Evolutionary conservation across 2,797 vertebrate species (phyloP).

Genomic region (Phalloptychus januarius): DNA sequence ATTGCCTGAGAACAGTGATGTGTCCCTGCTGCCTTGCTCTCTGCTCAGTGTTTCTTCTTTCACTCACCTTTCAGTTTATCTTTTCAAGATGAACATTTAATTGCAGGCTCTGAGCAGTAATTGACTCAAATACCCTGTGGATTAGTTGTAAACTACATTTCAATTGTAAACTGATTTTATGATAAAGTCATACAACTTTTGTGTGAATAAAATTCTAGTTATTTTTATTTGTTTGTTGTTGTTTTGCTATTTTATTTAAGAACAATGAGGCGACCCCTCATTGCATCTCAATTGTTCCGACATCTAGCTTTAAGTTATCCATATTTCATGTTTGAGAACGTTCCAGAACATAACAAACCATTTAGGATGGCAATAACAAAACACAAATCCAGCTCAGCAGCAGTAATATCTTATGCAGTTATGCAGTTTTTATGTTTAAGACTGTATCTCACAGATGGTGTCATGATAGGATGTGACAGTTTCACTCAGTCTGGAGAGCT

Average conservation of each 20-base stretch:
- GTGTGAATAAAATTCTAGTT: neutral
- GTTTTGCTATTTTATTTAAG: conserved; percentile 3
- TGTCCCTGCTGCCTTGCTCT: conserved; percentile 35
- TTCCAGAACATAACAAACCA: neutral
- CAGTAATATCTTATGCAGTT: conserved; percentile 4
- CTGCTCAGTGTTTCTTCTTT: conserved; percentile 36
- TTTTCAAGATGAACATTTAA: conserved; percentile 31
- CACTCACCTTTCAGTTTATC: conserved; percentile 10
- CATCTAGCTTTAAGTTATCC: neutral
- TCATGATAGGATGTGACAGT: conserved; percentile 32
- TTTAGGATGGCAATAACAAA: conserved; percentile 13
- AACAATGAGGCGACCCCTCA: neutral
- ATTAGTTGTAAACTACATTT: conserved; percentile 38
- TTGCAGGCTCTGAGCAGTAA: conserved; percentile 25
- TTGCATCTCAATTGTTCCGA: neutral
- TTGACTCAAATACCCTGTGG: conserved; percentile 13
- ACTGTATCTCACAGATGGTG: conserved; percentile 11
- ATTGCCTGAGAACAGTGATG: conserved; percentile 58
- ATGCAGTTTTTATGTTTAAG: conserved; percentile 13
- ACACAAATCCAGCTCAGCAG: conserved; percentile 8
- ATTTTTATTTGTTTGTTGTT: neutral
- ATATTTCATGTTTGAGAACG: conserved; percentile 4
- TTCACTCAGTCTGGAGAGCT: conserved; percentile 13
- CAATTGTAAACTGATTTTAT: neutral
- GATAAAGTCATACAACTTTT: conserved; percentile 2